Conservation (phyloP, 2,113 vertebrate genomes). For the Xenus cinereus region DNA sequence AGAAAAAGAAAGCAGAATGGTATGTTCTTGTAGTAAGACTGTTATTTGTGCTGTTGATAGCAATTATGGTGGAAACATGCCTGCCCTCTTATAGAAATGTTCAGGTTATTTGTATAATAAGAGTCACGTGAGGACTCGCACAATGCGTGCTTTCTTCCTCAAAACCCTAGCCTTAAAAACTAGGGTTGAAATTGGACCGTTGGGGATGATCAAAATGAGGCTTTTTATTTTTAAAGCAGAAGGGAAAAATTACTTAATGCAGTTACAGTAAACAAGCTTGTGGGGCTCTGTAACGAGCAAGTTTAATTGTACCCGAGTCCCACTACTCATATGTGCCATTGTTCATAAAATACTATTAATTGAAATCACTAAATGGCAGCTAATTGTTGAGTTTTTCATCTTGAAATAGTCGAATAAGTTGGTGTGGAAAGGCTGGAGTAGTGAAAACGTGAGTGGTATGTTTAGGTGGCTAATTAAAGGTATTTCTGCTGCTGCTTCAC, state of each 20-base stretch:
- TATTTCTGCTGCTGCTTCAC: not conserved
- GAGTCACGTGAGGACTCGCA: not conserved
- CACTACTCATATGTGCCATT: not conserved
- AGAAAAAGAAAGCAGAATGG: not conserved
- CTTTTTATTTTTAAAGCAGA: constrained; percentile 20
- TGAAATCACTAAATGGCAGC: not conserved
- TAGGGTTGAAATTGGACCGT: not conserved
- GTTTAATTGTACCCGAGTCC: not conserved
- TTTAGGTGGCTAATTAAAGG: not conserved
- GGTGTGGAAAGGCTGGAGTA: not conserved
- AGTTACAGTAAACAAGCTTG: constrained; percentile 2
- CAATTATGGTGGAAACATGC: not conserved
- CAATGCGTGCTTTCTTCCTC: not conserved
- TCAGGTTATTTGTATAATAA: not conserved
- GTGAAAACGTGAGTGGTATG: not conserved
- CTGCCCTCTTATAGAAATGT: not conserved
- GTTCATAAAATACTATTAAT: not conserved
- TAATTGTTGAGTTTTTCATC: not conserved
- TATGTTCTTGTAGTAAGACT: not conserved
- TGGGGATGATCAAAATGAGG: not conserved
- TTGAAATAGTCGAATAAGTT: not conserved
- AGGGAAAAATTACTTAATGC: not conserved
- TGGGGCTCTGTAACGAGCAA: not conserved
- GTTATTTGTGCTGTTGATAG: not conserved
- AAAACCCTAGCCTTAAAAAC: not conserved